Percentiles rank a stretch among this genome's conserved stretches.
Evolutionary conservation across 2,888 invertebrate genomes (phyloP).

Genomic region (Plemyria rubiginata): DNA sequence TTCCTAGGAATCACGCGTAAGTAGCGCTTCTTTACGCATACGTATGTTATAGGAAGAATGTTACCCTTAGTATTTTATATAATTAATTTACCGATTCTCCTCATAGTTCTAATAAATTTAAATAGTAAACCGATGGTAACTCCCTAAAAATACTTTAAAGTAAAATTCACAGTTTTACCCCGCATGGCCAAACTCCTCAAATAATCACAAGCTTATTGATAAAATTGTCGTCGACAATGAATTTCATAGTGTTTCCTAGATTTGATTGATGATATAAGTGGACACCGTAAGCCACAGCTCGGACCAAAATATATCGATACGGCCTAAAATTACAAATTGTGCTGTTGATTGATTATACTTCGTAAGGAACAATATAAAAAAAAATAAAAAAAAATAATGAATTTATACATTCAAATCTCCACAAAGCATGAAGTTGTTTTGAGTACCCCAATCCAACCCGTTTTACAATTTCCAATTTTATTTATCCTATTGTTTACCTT

Average conservation of each 20-base stretch:
- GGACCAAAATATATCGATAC: slow-evolving; percentile 10
- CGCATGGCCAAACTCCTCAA: slow-evolving; percentile 58
- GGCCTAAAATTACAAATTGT: slow-evolving; percentile 4
- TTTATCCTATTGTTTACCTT: slow-evolving; percentile 51
- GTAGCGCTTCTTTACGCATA: slow-evolving; percentile 64
- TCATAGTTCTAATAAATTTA: slow-evolving; percentile 49
- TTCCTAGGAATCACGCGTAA: slow-evolving; percentile 86
- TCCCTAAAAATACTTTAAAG: slow-evolving; percentile 39
- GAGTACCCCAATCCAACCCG: slow-evolving; percentile 37
- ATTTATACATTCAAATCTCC: slow-evolving; percentile 9
- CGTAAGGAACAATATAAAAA: slow-evolving; percentile 3
- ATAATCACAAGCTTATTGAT: slow-evolving; percentile 42
- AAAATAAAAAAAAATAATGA: slow-evolving; percentile 8
- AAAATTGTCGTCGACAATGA: slow-evolving; percentile 13
- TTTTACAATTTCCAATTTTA: slow-evolving; percentile 46
- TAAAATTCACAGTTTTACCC: slow-evolving; percentile 55
- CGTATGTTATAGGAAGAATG: slow-evolving; percentile 72
- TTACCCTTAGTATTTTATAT: slow-evolving; percentile 66
- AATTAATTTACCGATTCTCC: slow-evolving; percentile 50
- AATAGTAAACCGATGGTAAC: slow-evolving; percentile 47
- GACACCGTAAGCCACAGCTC: not conserved
- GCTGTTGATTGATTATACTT: not conserved
- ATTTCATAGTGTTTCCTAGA: slow-evolving; percentile 13
- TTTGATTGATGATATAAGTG: slow-evolving; percentile 16
- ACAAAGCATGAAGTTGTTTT: slow-evolving; percentile 47